Conservation (phyloP, 2,888 invertebrate genomes). For the Euzetes globulus region DNA sequence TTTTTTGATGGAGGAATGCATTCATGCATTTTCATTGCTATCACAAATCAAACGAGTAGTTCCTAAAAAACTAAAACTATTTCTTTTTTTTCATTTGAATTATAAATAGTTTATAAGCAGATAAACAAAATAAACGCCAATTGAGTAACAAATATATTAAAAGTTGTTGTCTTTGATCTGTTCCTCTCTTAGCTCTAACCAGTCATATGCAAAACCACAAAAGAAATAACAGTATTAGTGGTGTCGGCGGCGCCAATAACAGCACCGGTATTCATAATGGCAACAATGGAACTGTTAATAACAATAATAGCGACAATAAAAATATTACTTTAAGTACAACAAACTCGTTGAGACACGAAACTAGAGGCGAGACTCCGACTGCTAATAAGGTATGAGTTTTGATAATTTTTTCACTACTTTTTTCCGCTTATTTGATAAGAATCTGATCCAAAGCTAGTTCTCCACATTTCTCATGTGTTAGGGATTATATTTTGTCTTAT, state of each 20-base stretch:
- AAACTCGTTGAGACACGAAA: constrained; percentile 5
- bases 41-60: background rate
- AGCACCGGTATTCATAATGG: background rate
- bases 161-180: background rate
- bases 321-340: constrained; percentile 10
- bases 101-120: background rate
- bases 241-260: background rate
- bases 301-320: constrained; percentile 17
- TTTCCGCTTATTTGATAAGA: background rate
- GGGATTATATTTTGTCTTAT: too few relatives aligned
- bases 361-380: background rate
- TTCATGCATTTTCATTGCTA: background rate
- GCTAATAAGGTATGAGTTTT: constrained; percentile 24
- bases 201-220: constrained; percentile 37
- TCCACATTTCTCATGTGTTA: too few relatives aligned
- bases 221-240: constrained; percentile 25
- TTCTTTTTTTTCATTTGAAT: background rate
- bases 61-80: background rate
- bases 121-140: background rate
- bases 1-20: too few relatives aligned
- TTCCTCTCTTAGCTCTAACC: constrained; percentile 24
- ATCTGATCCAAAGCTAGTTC: too few relatives aligned
- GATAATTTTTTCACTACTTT: background rate
- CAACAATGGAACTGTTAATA: constrained; percentile 3
- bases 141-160: background rate